phyloP scores from a whole-genome alignment of 2,888 invertebrate genomes.

The Rosalia funebris region DNA sequence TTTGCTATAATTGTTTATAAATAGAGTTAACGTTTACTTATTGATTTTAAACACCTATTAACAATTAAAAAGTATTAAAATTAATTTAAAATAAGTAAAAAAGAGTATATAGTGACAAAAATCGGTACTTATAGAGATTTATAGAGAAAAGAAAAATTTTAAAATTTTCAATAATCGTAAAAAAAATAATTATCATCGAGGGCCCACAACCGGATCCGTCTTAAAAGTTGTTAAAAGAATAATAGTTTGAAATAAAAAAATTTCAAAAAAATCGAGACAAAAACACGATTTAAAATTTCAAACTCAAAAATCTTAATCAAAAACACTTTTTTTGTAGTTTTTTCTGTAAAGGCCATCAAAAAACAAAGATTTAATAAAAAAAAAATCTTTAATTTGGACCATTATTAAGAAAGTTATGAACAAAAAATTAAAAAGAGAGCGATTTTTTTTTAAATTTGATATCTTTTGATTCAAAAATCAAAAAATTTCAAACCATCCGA shows the following conservation, averaged over 20 bases:
- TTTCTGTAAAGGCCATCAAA: neutral
- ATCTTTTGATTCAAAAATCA: neutral
- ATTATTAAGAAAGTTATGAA: neutral
- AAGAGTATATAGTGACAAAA: neutral
- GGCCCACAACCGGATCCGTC: neutral
- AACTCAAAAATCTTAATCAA: neutral
- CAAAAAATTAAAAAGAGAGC: neutral
- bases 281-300: neutral
- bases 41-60: neutral
- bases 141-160: neutral
- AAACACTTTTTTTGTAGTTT: neutral
- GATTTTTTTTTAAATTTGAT: neutral
- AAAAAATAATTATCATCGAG: neutral
- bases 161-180: neutral
- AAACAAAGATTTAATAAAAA: neutral
- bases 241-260: neutral
- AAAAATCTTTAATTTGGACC: neutral
- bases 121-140: neutral
- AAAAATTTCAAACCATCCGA: neutral
- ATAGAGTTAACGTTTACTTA: neutral
- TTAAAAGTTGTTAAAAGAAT: neutral
- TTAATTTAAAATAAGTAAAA: neutral
- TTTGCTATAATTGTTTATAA: neutral
- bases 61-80: neutral
- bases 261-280: neutral